Base-by-base conservation (phyloP, 2,113 vertebrate genomes). In the Rallus limicola region DNA sequence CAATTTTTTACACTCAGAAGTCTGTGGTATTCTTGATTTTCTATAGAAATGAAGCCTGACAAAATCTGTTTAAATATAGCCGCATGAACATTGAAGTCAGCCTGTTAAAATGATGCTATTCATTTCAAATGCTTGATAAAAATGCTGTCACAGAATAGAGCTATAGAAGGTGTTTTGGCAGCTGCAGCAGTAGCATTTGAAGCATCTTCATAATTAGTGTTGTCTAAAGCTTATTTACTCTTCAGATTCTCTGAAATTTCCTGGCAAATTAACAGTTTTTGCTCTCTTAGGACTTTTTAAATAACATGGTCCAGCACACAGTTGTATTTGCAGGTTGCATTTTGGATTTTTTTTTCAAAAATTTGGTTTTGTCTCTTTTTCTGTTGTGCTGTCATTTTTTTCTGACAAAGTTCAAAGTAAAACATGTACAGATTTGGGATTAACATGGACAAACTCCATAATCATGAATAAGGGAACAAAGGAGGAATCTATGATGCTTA, bases 191-290 rank as follows among this genome's bases (percentile, higher is more conserved):
- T 42, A 77, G 48, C 33, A 87, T 94, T 97, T 56, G 50, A 97
- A 97, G 38, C 80, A 86, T 96, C 91, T 92, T 97, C 9, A 18
- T 97, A 98, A 98, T 97, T 97, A 97, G 92, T 95, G 92, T 97
- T 97, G 97, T 96, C 96, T 95, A 92, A 97, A 97, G 21, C 81
- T 97, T 97, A 96, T 98, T 97, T 97, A 96, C 96, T 95, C 92
- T 96, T 97, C 97, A 96, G 82, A 93, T 96, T 90, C 95, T 93
- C 58, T 97, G 92, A 95, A 90, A 69, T 92, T 94, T 93, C 78
- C 86, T 75, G 71, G 69, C 82, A 92, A 90, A 97, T 86, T 94
- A 90, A 82, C 58, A 88, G 78, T n/a, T 94, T 84, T 87, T 93
- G 38, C 55, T 97, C 78, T 94, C 80, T 34, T 60, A 67, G 76